Base-by-base conservation (phyloP, 2,797 vertebrate genomes). In the Mormyrus proboscirostris region DNA sequence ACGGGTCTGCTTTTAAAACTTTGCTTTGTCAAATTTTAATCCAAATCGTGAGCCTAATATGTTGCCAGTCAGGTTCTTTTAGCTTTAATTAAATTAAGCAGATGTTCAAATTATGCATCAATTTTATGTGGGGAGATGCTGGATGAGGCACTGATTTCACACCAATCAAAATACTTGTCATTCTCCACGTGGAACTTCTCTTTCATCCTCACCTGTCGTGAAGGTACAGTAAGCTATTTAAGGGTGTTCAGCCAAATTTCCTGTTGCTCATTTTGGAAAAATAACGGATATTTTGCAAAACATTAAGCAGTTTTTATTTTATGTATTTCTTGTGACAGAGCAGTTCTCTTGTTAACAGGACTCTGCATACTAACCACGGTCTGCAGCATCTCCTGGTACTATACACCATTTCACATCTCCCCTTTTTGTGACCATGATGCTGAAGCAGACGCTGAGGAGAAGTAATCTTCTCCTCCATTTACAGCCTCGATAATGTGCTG, bases 401-500 rank as follows among this genome's bases (percentile, higher is more conserved):
- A 41, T 50, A 88, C 79, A 9, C 79, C 59, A 85, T 84, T 88
- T 57, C 47, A 82, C 88, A 51, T 49, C 76, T 83, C 69, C 25
- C 53, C 33, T 84, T 55, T 84, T 69, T 55, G 59, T 87, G 19
- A 55, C 73, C 51, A 86, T 89, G 91, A 91, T 94, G 91, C 91
- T 92, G 89, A 87, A 92, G 88, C 90, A 90, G 89, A 59, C 82
- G 84, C 90, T 19, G 91, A 51, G 44, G 82, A 84, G 82, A 84
- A 84, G 82, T 89, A 91, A 90, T 92, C 89, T 90, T 89, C 59
- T 88, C 84, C 41, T 91, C 88, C 44, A 90, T 91, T 93, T 29
- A 91, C 82, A 91, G 41, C 41, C 90, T 90, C 90, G 53, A 91
- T 93, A 92, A 90, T 89, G 79, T 82, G 44, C 86, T 50, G 89